These are phyloP conservation scores for Carpatolechia fugitivella DNA, from an alignment of 2,888 invertebrate species.

Conservation along the genomic window DNA sequence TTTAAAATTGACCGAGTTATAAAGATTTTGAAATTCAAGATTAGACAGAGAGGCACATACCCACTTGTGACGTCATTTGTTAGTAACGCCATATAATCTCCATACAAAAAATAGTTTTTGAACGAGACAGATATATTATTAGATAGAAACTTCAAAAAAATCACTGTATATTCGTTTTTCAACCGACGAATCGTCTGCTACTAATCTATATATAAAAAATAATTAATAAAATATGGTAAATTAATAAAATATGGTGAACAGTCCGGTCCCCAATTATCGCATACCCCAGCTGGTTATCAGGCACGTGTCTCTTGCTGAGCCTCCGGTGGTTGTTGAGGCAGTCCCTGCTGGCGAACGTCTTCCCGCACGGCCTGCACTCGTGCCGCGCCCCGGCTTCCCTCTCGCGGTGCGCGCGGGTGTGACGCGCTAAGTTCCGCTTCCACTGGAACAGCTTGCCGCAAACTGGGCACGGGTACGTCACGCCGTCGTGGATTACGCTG, in stretches of 20 bases:
- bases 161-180: too few species aligned
- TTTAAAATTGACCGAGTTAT: too few species aligned
- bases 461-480: constrained; percentile 60
- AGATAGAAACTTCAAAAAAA: too few species aligned
- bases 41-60: too few species aligned
- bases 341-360: constrained; percentile 60
- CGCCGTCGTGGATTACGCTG: constrained; percentile 67
- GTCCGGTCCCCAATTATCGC: background rate
- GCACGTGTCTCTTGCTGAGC: constrained; percentile 62
- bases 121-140: too few species aligned
- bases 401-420: constrained; percentile 61
- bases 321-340: constrained; percentile 68
- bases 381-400: constrained; percentile 51
- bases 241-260: background rate
- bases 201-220: too few species aligned
- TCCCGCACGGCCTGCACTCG: constrained; percentile 57
- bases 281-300: constrained; percentile 27
- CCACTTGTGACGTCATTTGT: too few species aligned
- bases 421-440: constrained; percentile 66
- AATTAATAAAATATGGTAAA: too few species aligned
- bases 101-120: too few species aligned
- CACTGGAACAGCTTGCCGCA: constrained; percentile 71
- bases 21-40: too few species aligned
- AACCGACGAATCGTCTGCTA: too few species aligned
- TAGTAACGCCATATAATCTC: too few species aligned